Evolutionary conservation across 1,140 invertebrate species (phyloP).

Genomic region (Conus ventricosus): DNA sequence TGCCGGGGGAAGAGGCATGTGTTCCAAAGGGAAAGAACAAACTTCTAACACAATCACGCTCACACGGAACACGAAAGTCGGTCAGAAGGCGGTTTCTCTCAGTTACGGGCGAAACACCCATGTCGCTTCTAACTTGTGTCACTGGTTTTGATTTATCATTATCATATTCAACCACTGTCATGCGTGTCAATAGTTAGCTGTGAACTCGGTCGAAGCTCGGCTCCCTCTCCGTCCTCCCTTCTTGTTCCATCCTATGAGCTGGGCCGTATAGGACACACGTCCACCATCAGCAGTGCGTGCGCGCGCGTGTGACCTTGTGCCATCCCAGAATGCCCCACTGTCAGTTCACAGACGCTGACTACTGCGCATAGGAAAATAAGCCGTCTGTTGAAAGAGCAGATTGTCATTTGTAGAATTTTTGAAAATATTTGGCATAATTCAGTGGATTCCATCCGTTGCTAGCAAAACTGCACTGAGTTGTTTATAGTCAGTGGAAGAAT

Average conservation of each 20-base stretch:
- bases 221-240: neutral
- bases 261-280: too few species aligned
- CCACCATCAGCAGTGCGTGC: neutral
- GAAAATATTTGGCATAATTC: neutral
- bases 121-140: too few species aligned
- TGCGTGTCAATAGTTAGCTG: too few species aligned
- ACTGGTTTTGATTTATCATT: neutral
- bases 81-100: too few species aligned
- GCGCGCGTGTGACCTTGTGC: slow-evolving; percentile 21
- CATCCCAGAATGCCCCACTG: slow-evolving; percentile 33
- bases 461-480: too few species aligned
- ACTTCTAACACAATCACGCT: too few species aligned
- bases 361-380: slow-evolving; percentile 34
- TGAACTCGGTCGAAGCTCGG: too few species aligned
- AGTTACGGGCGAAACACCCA: too few species aligned
- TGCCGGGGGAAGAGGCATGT: too few species aligned
- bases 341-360: slow-evolving; percentile 13
- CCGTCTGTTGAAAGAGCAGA: neutral
- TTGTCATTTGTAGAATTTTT: neutral
- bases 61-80: too few species aligned
- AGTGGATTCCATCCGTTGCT: neutral
- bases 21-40: too few species aligned
- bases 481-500: neutral
- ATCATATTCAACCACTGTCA: neutral
- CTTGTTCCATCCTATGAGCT: neutral